Evolutionary conservation across 2,113 vertebrate genomes (phyloP).

Genomic region (Vulpes ferrilata): DNA sequence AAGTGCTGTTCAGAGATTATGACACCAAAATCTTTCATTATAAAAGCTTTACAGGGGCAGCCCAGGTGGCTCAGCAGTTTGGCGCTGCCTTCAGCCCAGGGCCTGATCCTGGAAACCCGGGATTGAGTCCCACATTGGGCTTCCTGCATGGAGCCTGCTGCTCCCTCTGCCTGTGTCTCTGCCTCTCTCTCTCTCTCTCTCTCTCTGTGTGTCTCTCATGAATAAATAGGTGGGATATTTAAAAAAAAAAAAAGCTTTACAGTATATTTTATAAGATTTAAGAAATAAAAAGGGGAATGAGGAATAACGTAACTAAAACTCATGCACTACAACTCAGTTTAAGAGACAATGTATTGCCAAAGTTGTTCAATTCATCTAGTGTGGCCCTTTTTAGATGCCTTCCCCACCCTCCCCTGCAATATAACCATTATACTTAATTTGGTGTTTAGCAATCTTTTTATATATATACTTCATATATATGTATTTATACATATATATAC

Average conservation of each 20-base stretch:
- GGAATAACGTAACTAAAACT: background rate
- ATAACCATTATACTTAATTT: background rate
- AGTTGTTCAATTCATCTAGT: background rate
- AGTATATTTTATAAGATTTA: background rate
- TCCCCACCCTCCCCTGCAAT: background rate
- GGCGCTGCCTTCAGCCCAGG: no score
- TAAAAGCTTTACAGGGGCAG: background rate
- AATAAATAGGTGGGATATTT: no score
- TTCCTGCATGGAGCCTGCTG: no score
- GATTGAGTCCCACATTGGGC: no score
- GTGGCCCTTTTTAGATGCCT: background rate
- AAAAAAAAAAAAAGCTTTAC: background rate
- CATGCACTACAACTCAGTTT: background rate
- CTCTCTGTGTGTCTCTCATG: no score
- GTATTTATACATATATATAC: background rate
- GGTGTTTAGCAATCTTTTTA: background rate
- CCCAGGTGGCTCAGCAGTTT: no score
- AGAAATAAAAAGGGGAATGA: background rate
- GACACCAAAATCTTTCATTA: conserved; percentile 30
- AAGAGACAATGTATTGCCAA: background rate
- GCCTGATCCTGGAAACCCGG: no score
- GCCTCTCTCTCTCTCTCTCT: no score
- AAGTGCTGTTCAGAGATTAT: background rate
- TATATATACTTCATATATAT: background rate
- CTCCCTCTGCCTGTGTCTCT: no score